phyloP scores from a whole-genome alignment of 2,888 invertebrate species.

The Ametastegia equiseti region DNA sequence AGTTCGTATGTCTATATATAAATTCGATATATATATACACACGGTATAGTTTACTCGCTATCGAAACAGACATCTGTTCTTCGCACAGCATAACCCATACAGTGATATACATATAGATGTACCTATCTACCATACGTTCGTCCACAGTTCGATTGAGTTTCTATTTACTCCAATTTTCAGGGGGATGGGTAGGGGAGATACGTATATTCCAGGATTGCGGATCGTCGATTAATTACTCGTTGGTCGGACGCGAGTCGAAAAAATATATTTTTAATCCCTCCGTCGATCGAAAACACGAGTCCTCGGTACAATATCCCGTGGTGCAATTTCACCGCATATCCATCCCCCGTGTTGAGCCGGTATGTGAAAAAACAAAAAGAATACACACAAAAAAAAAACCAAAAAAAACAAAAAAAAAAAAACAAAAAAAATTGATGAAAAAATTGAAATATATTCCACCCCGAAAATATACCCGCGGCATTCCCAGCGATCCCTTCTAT shows the following conservation, averaged over 20 bases:
- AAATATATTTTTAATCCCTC: slow-evolving; percentile 26
- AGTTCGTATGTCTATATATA: too few species aligned
- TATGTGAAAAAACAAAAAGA: too few species aligned
- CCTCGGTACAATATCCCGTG: not conserved
- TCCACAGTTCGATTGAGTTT: slow-evolving; percentile 29
- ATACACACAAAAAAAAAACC: not conserved
- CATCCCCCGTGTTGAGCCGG: too few species aligned
- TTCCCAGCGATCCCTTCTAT: not conserved
- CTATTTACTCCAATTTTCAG: slow-evolving; percentile 30
- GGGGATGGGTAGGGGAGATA: not conserved
- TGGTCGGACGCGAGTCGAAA: not conserved
- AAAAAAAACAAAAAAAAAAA: not conserved
- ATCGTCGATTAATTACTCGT: slow-evolving; percentile 40
- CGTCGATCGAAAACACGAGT: not conserved
- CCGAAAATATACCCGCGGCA: too few species aligned
- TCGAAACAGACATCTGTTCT: not conserved
- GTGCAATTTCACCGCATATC: not conserved
- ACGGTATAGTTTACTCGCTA: too few species aligned
- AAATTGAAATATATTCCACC: too few species aligned
- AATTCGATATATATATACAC: not conserved
- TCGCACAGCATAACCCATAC: not conserved
- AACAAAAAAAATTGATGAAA: too few species aligned
- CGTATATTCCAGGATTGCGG: slow-evolving; percentile 28
- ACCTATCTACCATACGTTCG: not conserved
- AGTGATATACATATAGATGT: not conserved